Conservation (phyloP, 2,888 invertebrate species). For the Achlya flavicornis region DNA sequence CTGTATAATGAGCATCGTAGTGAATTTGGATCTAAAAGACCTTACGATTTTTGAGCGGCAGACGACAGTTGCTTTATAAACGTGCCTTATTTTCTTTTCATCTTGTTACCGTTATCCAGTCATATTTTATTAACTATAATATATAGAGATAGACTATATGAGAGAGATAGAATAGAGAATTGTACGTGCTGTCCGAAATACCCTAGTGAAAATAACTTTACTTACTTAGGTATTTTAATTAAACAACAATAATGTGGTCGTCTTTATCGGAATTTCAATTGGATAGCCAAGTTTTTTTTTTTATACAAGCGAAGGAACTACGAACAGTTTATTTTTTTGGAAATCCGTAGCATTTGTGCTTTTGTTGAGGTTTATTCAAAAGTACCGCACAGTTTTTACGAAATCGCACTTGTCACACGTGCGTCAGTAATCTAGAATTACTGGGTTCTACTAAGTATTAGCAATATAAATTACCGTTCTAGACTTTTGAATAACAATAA, state of each 20-base stretch:
- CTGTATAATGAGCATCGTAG: no score
- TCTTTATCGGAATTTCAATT: constrained; percentile 2
- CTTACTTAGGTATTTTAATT: neutral
- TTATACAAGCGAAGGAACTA: neutral
- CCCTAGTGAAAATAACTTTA: neutral
- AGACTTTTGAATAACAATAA: neutral
- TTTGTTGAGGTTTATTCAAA: neutral
- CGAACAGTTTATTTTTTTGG: neutral
- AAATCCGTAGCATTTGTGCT: neutral
- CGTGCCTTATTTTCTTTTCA: no score
- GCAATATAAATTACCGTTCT: no score
- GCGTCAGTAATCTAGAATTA: neutral
- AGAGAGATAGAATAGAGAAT: no score
- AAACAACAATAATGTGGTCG: neutral
- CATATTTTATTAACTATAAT: neutral
- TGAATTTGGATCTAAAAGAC: constrained; percentile 21
- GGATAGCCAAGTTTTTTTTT: neutral
- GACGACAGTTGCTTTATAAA: no score
- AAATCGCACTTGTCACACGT: neutral
- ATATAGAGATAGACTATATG: no score
- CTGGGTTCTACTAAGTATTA: neutral
- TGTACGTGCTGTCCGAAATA: neutral
- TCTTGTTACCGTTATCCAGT: neutral
- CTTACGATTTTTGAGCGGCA: neutral
- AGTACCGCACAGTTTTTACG: neutral